These are phyloP conservation scores for Myrmophylax atrothorax DNA, from an alignment of 2,113 vertebrate genomes.

Conservation along the genomic window DNA sequence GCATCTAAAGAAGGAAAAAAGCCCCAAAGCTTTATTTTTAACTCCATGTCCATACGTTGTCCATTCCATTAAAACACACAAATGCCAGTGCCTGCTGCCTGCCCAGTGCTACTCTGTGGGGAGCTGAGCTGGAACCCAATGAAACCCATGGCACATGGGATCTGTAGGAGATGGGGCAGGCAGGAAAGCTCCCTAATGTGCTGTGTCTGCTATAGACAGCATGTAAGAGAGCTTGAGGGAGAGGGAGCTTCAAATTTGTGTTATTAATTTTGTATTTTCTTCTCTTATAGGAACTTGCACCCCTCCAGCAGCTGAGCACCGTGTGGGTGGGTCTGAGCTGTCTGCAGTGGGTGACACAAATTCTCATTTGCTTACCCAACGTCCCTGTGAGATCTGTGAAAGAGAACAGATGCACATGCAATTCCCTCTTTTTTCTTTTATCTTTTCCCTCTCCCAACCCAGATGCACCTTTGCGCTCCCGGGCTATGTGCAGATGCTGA, in stretches of 20 bases:
- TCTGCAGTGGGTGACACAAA: not conserved
- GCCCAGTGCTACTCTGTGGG: not conserved
- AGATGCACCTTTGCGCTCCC: not conserved
- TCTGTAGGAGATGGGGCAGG: not conserved
- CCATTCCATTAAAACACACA: constrained; percentile 9
- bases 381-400: not conserved
- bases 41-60: constrained; percentile 4
- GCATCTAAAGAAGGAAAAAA: constrained; percentile 56
- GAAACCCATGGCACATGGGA: fast-evolving
- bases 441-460: not conserved
- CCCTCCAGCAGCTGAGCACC: not conserved
- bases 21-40: constrained; percentile 70
- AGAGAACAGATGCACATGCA: not conserved
- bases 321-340: fast-evolving
- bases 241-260: not conserved
- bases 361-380: not conserved
- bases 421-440: not conserved
- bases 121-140: not conserved
- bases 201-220: not conserved
- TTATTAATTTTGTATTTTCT: not conserved
- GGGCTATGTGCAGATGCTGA: fast-evolving
- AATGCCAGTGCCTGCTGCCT: not conserved
- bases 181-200: not conserved
- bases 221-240: not conserved
- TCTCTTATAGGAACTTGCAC: not conserved